These are phyloP conservation scores for Drosophila azteca DNA, from an alignment of 1,140 invertebrate species.

Conservation along the genomic window DNA sequence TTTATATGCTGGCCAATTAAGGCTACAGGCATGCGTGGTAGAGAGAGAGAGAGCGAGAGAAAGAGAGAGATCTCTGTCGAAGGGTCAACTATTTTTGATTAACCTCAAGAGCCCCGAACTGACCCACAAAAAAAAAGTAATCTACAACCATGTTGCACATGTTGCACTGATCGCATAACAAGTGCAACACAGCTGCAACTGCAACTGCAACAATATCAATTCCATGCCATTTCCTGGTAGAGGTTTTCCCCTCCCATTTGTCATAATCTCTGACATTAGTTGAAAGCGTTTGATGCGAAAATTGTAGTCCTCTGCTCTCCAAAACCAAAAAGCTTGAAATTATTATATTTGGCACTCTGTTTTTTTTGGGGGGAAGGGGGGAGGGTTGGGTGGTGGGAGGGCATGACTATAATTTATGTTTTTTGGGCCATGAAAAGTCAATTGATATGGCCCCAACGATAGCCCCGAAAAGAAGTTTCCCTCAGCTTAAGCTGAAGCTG, in stretches of 20 bases:
- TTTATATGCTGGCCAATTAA: slow-evolving; percentile 73
- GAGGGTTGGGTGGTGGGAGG: neutral
- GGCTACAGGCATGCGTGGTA: slow-evolving; percentile 64
- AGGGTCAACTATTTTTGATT: slow-evolving; percentile 77
- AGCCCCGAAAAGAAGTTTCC: slow-evolving; percentile 46
- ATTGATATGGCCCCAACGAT: slow-evolving; percentile 74
- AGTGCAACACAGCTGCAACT: slow-evolving; percentile 31
- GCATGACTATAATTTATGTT: slow-evolving; percentile 63
- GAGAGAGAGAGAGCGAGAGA: slow-evolving; percentile 30
- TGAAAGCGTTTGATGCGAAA: slow-evolving; percentile 69
- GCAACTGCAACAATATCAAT: slow-evolving; percentile 7
- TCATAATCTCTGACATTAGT: slow-evolving; percentile 70
- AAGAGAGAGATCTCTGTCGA: slow-evolving; percentile 1
- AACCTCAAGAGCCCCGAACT: slow-evolving; percentile 55
- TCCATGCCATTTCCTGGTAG: slow-evolving; percentile 18
- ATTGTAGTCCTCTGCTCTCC: slow-evolving; percentile 46
- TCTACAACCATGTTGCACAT: no score
- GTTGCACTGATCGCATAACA: slow-evolving; percentile 26
- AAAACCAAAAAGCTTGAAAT: slow-evolving; percentile 45
- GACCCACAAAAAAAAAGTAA: slow-evolving; percentile 15
- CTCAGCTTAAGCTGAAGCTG: neutral
- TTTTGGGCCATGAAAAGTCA: slow-evolving; percentile 70
- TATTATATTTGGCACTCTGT: slow-evolving; percentile 73
- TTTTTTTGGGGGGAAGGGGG: neutral
- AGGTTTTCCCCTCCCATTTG: slow-evolving; percentile 51